Conservation (phyloP, 1,140 invertebrate genomes). For the Tetragnatha versicolor region DNA sequence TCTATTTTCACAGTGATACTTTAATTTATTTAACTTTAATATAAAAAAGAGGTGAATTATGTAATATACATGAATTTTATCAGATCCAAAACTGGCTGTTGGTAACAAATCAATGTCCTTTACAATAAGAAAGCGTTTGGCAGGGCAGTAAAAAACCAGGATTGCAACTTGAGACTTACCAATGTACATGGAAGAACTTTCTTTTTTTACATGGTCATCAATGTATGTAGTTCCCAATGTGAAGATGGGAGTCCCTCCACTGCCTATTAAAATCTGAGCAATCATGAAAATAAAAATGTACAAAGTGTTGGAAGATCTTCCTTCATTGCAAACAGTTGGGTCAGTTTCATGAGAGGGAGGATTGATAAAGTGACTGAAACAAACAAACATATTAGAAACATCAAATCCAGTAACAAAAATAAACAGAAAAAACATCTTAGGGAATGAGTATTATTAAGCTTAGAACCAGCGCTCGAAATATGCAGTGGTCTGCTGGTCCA, state of each 20-base stretch:
- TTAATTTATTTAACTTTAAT: too few relatives aligned
- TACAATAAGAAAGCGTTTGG: too few relatives aligned
- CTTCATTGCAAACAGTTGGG: constrained; percentile 55
- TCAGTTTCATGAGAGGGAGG: constrained; percentile 50
- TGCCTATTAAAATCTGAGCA: constrained; percentile 68
- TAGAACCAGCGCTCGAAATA: not conserved
- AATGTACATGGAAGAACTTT: constrained; percentile 68
- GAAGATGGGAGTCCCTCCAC: constrained; percentile 68
- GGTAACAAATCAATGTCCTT: too few relatives aligned
- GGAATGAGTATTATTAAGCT: not conserved
- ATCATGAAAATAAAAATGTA: constrained; percentile 68
- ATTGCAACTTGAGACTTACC: too few relatives aligned
- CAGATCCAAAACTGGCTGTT: too few relatives aligned
- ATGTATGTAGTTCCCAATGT: constrained; percentile 70
- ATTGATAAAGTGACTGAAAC: constrained; percentile 57
- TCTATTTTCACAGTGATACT: too few relatives aligned
- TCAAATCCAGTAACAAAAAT: not conserved
- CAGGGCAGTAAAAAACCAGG: too few relatives aligned
- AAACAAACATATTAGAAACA: not conserved
- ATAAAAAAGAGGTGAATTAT: too few relatives aligned
- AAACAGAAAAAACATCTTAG: too few relatives aligned
- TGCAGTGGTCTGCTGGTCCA: too few relatives aligned
- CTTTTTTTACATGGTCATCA: constrained; percentile 69
- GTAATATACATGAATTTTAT: too few relatives aligned
- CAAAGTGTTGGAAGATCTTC: constrained; percentile 60